Percentiles rank a stretch among this genome's conserved stretches.
Conservation (phyloP, 2,113 vertebrate genomes). For the Ctenomys sociabilis region DNA sequence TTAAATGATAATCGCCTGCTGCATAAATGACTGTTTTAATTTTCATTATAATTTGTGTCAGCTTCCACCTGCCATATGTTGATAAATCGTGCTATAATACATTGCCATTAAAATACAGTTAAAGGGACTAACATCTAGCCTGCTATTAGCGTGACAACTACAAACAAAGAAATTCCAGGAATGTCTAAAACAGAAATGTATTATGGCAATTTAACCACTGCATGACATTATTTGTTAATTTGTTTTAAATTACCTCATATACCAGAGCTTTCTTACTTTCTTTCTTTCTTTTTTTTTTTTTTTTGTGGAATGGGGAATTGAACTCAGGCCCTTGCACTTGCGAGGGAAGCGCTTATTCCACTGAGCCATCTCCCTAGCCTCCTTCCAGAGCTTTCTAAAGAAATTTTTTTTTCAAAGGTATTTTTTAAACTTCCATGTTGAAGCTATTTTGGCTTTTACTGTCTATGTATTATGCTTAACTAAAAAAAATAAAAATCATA, state of each 20-base stretch:
- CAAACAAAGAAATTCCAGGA: slow-evolving; percentile 82
- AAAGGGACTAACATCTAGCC: slow-evolving; percentile 93
- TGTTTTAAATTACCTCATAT: slow-evolving; percentile 81
- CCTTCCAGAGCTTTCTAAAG: slow-evolving; percentile 79
- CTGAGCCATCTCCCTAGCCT: too few relatives aligned
- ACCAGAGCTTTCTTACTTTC: slow-evolving; percentile 78
- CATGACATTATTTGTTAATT: slow-evolving; percentile 86
- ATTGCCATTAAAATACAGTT: slow-evolving; percentile 94
- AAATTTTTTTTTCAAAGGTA: slow-evolving; percentile 80
- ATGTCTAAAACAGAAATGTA: slow-evolving; percentile 81
- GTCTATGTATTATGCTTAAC: slow-evolving; percentile 57
- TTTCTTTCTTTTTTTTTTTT: too few relatives aligned
- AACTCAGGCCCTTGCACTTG: too few relatives aligned
- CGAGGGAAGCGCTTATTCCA: too few relatives aligned
- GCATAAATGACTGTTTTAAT: slow-evolving; percentile 91
- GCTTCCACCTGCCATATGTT: slow-evolving; percentile 92
- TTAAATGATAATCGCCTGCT: slow-evolving; percentile 91
- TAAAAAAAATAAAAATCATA: slow-evolving; percentile 7
- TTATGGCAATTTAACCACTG: slow-evolving; percentile 88
- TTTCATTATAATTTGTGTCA: slow-evolving; percentile 91
- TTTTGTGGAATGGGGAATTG: too few relatives aligned
- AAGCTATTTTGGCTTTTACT: slow-evolving; percentile 74
- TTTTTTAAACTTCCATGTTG: slow-evolving; percentile 75
- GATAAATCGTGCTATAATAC: slow-evolving; percentile 92
- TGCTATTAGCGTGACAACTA: slow-evolving; percentile 78